These are phyloP conservation scores for Charina bottae DNA, from an alignment of 2,113 vertebrate species.

Conservation along the genomic window DNA sequence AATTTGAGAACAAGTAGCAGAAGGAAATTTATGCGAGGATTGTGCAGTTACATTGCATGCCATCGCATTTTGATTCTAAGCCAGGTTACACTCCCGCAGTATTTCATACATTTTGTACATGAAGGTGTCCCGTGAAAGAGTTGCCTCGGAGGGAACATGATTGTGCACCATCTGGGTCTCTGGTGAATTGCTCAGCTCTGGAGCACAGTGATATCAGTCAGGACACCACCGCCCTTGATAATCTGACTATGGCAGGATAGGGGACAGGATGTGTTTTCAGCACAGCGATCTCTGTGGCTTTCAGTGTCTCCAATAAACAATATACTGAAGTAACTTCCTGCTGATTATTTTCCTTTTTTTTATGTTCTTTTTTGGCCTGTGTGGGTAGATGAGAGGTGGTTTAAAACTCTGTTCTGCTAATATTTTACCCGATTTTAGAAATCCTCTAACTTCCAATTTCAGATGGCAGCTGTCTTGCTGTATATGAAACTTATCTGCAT, in stretches of 20 bases:
- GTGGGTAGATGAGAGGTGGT: neutral
- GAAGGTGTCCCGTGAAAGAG: rapidly evolving
- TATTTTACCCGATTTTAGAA: neutral
- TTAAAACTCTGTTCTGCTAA: neutral
- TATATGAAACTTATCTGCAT: neutral
- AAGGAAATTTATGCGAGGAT: too few species aligned
- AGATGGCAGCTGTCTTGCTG: neutral
- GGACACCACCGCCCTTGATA: conserved; percentile 68
- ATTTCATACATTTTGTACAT: neutral
- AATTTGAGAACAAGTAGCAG: neutral
- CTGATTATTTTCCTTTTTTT: rapidly evolving
- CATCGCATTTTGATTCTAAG: neutral
- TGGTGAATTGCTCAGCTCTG: conserved; percentile 52
- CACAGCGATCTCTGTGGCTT: neutral
- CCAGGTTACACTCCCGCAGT: neutral
- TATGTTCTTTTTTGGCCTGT: neutral
- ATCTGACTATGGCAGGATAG: conserved; percentile 63
- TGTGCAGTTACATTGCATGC: neutral
- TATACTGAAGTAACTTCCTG: neutral
- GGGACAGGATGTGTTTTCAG: conserved; percentile 39
- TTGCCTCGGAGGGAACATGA: neutral
- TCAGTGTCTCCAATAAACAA: neutral
- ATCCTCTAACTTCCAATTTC: neutral
- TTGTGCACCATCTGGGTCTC: neutral
- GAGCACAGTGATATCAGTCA: conserved; percentile 1